These are phyloP conservation scores for Tribolium freemani DNA, from an alignment of 2,888 invertebrate genomes.

Conservation along the genomic window DNA sequence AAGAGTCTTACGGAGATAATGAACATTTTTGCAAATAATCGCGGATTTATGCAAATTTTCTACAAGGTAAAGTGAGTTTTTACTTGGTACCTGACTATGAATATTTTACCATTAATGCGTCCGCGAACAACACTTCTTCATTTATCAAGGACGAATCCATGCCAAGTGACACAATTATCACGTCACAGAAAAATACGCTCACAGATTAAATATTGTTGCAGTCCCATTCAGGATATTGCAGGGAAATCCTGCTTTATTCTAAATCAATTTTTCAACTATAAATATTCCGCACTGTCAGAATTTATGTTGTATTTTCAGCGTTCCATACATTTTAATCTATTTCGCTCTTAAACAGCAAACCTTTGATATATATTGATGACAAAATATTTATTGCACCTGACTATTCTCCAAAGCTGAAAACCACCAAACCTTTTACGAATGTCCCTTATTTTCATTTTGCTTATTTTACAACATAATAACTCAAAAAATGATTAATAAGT, in stretches of 20 bases:
- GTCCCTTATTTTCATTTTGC: neutral
- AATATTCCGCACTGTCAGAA: conserved; percentile 34
- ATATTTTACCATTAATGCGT: conserved; percentile 33
- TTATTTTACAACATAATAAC: neutral
- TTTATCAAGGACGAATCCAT: neutral
- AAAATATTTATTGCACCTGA: neutral
- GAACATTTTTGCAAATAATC: conserved; percentile 54
- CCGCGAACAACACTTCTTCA: conserved; percentile 12
- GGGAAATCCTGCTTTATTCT: conserved; percentile 37
- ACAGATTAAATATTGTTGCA: conserved; percentile 22
- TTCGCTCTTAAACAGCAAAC: conserved; percentile 20
- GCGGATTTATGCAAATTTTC: conserved; percentile 51
- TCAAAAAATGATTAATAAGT: conserved; percentile 19
- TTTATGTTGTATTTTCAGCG: conserved; percentile 30
- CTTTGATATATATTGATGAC: conserved; percentile 17
- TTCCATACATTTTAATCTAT: conserved; percentile 40
- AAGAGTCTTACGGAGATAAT: conserved; percentile 52
- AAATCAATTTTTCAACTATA: conserved; percentile 39
- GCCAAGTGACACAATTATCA: conserved; percentile 7
- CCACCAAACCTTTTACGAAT: neutral
- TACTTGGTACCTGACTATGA: conserved; percentile 40
- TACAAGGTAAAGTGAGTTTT: conserved; percentile 48
- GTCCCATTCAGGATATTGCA: conserved; percentile 31
- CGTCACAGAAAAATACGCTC: neutral
- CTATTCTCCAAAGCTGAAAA: neutral